Evolutionary conservation across 2,888 invertebrate genomes (phyloP), one percentile per base, ranked within the genome.

Genomic region (Pediacus dermestoides): DNA sequence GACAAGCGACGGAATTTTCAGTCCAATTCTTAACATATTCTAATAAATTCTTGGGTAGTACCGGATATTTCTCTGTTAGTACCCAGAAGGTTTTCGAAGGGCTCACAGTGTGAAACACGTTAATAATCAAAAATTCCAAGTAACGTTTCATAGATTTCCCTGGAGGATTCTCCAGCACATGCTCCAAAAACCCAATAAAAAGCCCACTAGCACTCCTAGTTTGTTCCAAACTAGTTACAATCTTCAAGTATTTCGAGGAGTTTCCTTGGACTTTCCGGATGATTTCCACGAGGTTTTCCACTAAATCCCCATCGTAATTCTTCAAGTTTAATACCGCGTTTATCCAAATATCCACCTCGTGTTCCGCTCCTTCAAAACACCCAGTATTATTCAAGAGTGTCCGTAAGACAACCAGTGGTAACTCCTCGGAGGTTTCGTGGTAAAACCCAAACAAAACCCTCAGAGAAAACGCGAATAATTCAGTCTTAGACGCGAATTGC

Each of bases 341-440:
- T 22, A 65, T 63, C 75, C 86, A 81, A 39, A 85, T 70, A 59
- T 81, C 76, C 25, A 85, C 76, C 68, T 88, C 85, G 37, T 74
- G 70, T 44, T 72, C 70, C 46, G 76, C 77, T 11, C 74, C 75
- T 57, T 81, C 78, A 60, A 87, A 87, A 46, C 84, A 71, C 3
- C 74, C 73, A 0, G 80, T 80, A 39, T 75, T 78, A 50, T 70
- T 73, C 14, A 88, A 74, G 39, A 87, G 73, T 31, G 67, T 70
- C 30, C 67, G 66, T 14, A 84, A 62, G 2, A 62, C 47, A 16
- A 25, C 28, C 34, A 58, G 50, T 12, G 52, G 57, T n/a, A 63
- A 61, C 11, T 46, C 27, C 32, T 50, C 47, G 11, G 50, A 52
- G 3, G 72, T 60, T 68, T 74, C 4, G 68, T 73, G 48, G 73